phyloP scores from a whole-genome alignment of 64 coral and sea anemone genomes.

The Acropora yongei region DNA sequence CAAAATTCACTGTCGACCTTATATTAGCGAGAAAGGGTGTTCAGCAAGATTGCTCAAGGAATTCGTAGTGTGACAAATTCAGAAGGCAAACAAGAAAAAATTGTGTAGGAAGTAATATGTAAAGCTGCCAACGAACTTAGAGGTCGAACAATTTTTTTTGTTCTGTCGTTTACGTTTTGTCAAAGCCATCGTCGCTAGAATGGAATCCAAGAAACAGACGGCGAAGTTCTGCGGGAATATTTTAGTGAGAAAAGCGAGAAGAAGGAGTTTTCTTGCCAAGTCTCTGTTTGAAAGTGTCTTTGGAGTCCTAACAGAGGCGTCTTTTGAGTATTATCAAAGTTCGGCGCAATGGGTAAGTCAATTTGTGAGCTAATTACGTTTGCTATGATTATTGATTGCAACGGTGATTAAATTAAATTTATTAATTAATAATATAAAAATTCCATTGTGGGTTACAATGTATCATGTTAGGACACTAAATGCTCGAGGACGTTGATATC shows the following conservation, averaged over 20 bases:
- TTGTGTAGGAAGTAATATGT: not conserved
- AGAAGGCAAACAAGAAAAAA: not conserved
- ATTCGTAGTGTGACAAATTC: not conserved
- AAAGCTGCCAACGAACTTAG: not conserved
- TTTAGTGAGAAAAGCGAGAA: constrained; percentile 67
- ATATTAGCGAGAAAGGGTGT: not conserved
- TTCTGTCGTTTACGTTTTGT: not conserved
- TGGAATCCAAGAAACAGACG: constrained; percentile 23
- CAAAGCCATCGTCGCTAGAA: not conserved
- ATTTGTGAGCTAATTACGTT: too few species aligned
- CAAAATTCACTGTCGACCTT: too few species aligned
- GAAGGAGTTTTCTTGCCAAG: constrained; percentile 77
- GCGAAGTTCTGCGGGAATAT: constrained; percentile 88
- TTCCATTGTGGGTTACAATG: too few species aligned
- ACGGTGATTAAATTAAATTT: not conserved
- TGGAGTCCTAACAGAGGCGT: constrained; percentile 72
- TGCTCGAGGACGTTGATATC: too few species aligned
- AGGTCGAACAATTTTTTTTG: too few species aligned
- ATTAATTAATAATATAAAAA: too few species aligned
- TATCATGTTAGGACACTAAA: too few species aligned
- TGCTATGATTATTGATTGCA: not conserved
- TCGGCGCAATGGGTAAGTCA: constrained; percentile 86
- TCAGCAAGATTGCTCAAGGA: not conserved
- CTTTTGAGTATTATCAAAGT: constrained; percentile 81
- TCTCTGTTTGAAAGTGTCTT: constrained; percentile 78